These are phyloP conservation scores for Rhodinocichla rosea DNA, from an alignment of 2,113 vertebrate genomes.

Conservation along the genomic window DNA sequence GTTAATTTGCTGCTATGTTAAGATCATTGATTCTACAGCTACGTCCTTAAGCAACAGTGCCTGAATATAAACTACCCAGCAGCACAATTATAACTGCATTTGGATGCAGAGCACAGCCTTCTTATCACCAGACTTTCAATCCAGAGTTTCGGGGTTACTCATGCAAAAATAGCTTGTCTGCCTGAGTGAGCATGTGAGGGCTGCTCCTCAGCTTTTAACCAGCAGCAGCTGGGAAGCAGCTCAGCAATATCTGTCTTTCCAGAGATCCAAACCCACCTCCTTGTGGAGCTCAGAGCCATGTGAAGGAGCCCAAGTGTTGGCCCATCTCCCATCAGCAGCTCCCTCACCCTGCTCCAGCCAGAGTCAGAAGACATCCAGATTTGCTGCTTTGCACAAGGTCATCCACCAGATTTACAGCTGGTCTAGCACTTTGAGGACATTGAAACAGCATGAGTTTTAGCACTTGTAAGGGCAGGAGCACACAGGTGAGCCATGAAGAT, in stretches of 20 bases:
- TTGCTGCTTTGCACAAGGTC: not conserved
- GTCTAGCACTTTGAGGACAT: not conserved
- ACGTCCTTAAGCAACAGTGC: not conserved
- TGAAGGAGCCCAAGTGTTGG: accelerated
- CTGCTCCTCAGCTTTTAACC: not conserved
- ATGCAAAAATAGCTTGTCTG: not conserved
- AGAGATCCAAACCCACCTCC: not conserved
- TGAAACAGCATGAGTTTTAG: not conserved
- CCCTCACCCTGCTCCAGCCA: not conserved
- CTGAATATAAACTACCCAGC: constrained; percentile 13
- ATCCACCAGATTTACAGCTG: not conserved
- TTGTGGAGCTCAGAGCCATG: not conserved
- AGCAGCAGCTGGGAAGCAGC: not conserved
- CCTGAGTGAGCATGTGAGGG: accelerated
- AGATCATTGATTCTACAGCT: not conserved
- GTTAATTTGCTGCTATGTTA: constrained; percentile 11
- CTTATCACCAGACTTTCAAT: not conserved
- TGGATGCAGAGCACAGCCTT: not conserved
- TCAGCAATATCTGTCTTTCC: not conserved
- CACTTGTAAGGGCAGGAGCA: accelerated
- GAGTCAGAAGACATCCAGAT: not conserved
- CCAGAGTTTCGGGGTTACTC: not conserved
- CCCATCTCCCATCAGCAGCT: not conserved
- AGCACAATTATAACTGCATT: not conserved
- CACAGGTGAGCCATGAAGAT: not conserved